A percentile compares a stretch with the other conserved stretches of the same genome.
Evolutionary conservation across 2,113 vertebrate genomes (phyloP).

Genomic region (Ploceus nigricollis): DNA sequence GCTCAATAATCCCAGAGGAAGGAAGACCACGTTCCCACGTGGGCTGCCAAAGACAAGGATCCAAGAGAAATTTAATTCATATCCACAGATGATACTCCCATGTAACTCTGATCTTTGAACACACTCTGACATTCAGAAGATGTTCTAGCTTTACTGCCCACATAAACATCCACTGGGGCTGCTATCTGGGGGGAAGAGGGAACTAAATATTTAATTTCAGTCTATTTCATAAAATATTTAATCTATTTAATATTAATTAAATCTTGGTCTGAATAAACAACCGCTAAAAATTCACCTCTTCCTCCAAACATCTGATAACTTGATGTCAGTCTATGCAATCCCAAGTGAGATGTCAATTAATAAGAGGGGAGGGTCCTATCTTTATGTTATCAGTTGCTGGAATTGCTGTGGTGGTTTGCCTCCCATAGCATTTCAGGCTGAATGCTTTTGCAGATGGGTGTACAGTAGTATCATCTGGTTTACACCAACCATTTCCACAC

Average conservation of each 20-base stretch:
- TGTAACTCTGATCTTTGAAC: slow-evolving; percentile 4
- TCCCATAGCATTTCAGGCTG: neutral
- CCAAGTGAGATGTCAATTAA: neutral
- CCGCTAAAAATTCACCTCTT: slow-evolving; percentile 15
- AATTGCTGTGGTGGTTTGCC: neutral
- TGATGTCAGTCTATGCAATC: neutral
- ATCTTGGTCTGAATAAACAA: slow-evolving; percentile 42
- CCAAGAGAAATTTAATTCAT: neutral
- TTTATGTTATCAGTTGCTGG: neutral
- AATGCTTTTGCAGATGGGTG: neutral
- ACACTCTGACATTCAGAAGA: neutral
- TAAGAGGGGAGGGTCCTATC: neutral
- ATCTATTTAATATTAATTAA: slow-evolving; percentile 63
- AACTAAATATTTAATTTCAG: slow-evolving; percentile 57
- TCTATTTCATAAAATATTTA: slow-evolving; percentile 64
- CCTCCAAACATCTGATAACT: neutral
- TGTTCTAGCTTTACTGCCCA: neutral
- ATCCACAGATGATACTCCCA: neutral
- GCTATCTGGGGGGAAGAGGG: neutral
- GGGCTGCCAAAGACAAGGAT: neutral
- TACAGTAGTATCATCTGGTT: neutral
- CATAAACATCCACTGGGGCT: neutral
- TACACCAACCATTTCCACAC: neutral
- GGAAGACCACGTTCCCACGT: fast-evolving
- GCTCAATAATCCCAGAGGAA: neutral